A percentile compares a stretch with the other conserved stretches of the same genome.
phyloP scores from a whole-genome alignment of 2,888 invertebrate genomes.

The Graphium colonna region DNA sequence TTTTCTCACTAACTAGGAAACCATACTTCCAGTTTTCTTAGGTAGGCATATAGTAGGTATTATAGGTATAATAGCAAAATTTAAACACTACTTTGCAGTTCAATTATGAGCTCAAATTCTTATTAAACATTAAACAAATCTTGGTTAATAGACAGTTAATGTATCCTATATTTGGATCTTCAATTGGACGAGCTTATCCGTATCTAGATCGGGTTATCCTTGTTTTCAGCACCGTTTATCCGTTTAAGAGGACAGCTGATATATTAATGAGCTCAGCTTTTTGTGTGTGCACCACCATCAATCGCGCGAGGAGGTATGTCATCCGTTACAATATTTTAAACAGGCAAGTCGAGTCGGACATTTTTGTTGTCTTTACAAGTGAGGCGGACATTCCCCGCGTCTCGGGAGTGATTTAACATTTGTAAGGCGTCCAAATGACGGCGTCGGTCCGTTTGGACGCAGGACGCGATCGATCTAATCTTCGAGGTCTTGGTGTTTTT shows the following conservation, averaged over 20 bases:
- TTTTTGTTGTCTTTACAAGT: slow-evolving; percentile 72
- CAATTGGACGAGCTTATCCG: slow-evolving; percentile 5
- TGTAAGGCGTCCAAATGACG: slow-evolving; percentile 8
- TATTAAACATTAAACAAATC: no score
- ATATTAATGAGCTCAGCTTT: slow-evolving; percentile 79
- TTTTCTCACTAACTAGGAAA: no score
- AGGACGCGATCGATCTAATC: no score
- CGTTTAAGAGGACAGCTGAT: slow-evolving; percentile 77
- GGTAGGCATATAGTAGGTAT: no score
- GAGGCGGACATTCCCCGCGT: slow-evolving; percentile 61
- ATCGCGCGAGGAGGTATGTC: slow-evolving; percentile 78
- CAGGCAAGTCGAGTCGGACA: slow-evolving; percentile 61
- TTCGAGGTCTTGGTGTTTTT: no score
- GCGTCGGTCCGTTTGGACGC: neutral
- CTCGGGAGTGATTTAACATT: slow-evolving; percentile 35
- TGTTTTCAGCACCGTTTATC: slow-evolving; percentile 57
- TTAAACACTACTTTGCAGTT: no score
- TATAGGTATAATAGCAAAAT: no score
- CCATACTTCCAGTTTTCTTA: no score
- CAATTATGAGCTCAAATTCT: no score
- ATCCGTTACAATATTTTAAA: slow-evolving; percentile 80
- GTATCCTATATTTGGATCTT: neutral
- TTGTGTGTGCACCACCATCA: slow-evolving; percentile 72
- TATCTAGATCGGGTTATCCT: slow-evolving; percentile 26
- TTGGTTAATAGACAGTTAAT: neutral